A percentile compares a stretch with the other conserved stretches of the same genome.
phyloP scores from a whole-genome alignment of 2,888 invertebrate genomes.

The Polietes domitor region DNA sequence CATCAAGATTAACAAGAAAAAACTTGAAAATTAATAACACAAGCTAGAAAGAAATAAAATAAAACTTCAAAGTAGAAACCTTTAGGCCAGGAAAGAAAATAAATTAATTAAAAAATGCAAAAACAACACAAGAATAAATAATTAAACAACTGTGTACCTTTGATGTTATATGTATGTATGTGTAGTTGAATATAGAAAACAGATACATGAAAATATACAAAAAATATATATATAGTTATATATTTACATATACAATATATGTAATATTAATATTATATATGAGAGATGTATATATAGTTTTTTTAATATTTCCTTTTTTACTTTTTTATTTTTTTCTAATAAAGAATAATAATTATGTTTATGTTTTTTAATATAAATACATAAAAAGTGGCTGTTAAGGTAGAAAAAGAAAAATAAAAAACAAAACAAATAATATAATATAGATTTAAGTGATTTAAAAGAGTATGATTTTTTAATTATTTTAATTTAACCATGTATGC shows the following conservation, averaged over 20 bases:
- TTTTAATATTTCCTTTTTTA: neutral
- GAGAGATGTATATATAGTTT: neutral
- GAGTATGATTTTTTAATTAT: neutral
- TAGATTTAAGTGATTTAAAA: neutral
- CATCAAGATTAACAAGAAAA: neutral
- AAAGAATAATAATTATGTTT: neutral
- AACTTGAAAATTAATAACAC: neutral
- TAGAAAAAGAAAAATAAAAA: constrained; percentile 57
- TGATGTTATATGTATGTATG: constrained; percentile 62
- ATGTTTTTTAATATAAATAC: neutral
- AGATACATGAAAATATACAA: constrained; percentile 26
- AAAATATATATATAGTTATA: constrained; percentile 23
- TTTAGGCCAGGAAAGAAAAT: constrained; percentile 24
- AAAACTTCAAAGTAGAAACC: constrained; percentile 7
- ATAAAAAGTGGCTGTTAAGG: constrained; percentile 62
- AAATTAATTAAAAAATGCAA: constrained; percentile 9
- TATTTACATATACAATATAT: constrained; percentile 13
- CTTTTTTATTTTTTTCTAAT: constrained; percentile 5
- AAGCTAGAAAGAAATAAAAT: constrained; percentile 4
- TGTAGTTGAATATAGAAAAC: constrained; percentile 51
- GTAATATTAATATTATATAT: neutral
- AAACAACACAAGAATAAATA: constrained; percentile 29
- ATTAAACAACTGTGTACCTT: constrained; percentile 61
- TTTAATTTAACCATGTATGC: too few relatives aligned
- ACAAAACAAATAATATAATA: too few relatives aligned